These are phyloP conservation scores for Crypturellus tataupa DNA, from an alignment of 2,797 vertebrate genomes.

Conservation along the genomic window DNA sequence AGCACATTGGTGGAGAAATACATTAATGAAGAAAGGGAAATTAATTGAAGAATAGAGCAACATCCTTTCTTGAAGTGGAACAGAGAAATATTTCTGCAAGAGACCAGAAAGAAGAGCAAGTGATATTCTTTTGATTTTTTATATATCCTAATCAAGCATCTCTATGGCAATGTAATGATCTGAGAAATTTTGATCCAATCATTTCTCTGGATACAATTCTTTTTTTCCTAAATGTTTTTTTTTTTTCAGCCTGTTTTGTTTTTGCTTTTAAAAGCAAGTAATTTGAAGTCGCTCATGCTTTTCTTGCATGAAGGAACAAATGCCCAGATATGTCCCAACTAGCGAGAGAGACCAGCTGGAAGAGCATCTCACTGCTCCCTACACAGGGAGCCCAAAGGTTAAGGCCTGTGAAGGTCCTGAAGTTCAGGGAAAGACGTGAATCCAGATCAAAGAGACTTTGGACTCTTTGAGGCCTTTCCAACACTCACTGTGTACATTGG, in stretches of 20 bases:
- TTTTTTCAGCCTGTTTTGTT: not conserved
- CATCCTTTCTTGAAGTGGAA: not conserved
- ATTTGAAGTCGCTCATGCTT: not conserved
- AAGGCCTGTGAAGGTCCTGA: not conserved
- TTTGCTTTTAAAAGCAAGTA: not conserved
- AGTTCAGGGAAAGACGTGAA: constrained; percentile 27
- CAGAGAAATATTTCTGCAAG: not conserved
- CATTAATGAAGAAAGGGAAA: constrained; percentile 25
- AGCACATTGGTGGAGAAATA: constrained; percentile 8
- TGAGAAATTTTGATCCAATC: not conserved
- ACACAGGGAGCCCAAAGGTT: not conserved
- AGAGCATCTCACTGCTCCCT: not conserved
- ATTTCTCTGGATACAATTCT: not conserved
- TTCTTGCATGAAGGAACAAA: not conserved
- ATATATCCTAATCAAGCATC: not conserved
- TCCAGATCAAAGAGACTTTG: constrained; percentile 36
- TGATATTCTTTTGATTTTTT: not conserved
- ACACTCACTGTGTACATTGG: constrained; percentile 21
- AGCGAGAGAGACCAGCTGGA: not conserved
- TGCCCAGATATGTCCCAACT: not conserved
- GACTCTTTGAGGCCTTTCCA: not conserved
- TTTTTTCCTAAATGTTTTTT: not conserved
- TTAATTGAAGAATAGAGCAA: constrained; percentile 16
- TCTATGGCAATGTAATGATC: not conserved
- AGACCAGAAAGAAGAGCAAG: not conserved